Evolutionary conservation across 2,888 invertebrate species (phyloP).

Genomic region (Bruchidius siliquastri): DNA sequence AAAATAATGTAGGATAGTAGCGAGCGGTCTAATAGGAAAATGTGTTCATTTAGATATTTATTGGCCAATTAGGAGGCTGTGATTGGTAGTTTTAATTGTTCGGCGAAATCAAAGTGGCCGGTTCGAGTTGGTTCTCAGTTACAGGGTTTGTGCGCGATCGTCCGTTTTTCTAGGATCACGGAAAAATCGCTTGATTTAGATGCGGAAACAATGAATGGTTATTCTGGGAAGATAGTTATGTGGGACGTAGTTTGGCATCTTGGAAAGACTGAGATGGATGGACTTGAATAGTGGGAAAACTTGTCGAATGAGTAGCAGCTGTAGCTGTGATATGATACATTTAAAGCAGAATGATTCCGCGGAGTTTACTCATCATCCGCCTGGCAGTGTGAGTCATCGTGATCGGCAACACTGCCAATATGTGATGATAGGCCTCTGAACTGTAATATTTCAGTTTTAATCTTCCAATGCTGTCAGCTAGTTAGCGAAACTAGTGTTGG

Average conservation of each 20-base stretch:
- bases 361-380: too few species aligned
- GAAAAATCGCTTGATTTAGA: neutral
- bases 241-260: neutral
- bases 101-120: neutral
- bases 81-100: constrained; percentile 17
- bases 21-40: constrained; percentile 23
- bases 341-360: too few species aligned
- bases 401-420: too few species aligned
- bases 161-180: neutral
- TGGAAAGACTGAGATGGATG: too few species aligned
- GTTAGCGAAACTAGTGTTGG: too few species aligned
- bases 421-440: too few species aligned
- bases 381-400: too few species aligned
- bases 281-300: too few species aligned
- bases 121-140: neutral
- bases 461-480: too few species aligned
- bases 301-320: too few species aligned
- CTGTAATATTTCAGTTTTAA: too few species aligned
- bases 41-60: constrained; percentile 29
- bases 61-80: constrained; percentile 23
- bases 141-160: neutral
- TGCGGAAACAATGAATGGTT: neutral
- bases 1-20: neutral
- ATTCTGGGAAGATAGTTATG: neutral
- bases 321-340: too few species aligned